Percentiles rank a stretch among this genome's conserved stretches.
Evolutionary conservation across 2,888 invertebrate species (phyloP).

Genomic region (Hyppa rectilinea): DNA sequence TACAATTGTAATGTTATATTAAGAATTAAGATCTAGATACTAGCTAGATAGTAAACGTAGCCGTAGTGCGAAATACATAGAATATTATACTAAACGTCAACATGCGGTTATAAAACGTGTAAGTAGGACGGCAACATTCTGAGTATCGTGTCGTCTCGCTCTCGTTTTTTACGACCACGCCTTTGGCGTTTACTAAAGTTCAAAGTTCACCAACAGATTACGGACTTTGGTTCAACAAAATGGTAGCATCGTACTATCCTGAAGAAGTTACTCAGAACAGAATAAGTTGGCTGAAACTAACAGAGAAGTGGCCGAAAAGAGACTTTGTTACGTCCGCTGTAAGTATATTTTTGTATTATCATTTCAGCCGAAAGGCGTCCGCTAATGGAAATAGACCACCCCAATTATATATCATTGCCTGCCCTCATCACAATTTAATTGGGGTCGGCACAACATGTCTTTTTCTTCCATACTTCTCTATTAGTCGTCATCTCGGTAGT

Average conservation of each 20-base stretch:
- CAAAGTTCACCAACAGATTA: constrained; percentile 37
- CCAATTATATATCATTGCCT: too few species aligned
- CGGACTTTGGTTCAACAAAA: constrained; percentile 56
- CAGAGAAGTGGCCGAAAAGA: constrained; percentile 50
- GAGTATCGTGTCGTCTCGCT: neutral
- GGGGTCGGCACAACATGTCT: too few species aligned
- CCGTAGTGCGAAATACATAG: neutral
- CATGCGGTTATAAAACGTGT: neutral
- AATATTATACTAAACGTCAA: neutral
- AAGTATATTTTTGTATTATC: too few species aligned
- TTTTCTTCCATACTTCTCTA: too few species aligned
- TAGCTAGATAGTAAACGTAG: neutral
- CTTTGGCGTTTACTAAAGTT: neutral
- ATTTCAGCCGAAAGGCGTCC: too few species aligned
- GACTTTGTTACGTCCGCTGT: constrained; percentile 57
- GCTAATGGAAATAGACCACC: too few species aligned
- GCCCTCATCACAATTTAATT: too few species aligned
- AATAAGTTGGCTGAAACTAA: constrained; percentile 52
- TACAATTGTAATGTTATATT: neutral
- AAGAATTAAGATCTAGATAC: neutral
- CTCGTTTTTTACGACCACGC: neutral
- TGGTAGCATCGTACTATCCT: constrained; percentile 43
- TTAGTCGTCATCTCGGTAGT: too few species aligned
- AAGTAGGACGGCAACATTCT: neutral
- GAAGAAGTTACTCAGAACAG: constrained; percentile 50